A percentile compares a stretch with the other conserved stretches of the same genome.
phyloP scores from a whole-genome alignment of 1,140 invertebrate genomes.

The Helicoverpa armigera region DNA sequence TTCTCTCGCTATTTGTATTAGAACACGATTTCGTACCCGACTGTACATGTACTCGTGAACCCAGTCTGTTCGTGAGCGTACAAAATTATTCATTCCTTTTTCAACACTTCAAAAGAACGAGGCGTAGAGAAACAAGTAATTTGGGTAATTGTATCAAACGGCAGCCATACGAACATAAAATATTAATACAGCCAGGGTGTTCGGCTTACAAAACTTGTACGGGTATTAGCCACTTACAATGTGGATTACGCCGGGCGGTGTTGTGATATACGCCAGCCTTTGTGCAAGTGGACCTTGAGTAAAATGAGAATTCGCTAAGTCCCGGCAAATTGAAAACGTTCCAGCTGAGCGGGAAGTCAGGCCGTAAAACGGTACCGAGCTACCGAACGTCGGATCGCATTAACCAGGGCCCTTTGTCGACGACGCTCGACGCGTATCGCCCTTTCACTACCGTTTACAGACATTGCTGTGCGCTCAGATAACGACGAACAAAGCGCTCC shows the following conservation, averaged over 20 bases:
- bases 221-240: slow-evolving; percentile 53
- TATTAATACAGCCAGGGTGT: slow-evolving; percentile 42
- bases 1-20: slow-evolving; percentile 24
- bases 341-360: slow-evolving; percentile 53
- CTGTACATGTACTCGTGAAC: not conserved
- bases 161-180: slow-evolving; percentile 41
- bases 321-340: slow-evolving; percentile 66
- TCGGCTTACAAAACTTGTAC: slow-evolving; percentile 43
- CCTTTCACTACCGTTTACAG: slow-evolving; percentile 60
- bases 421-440: slow-evolving; percentile 49
- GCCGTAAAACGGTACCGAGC: slow-evolving; percentile 47
- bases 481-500: slow-evolving; percentile 69
- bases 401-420: slow-evolving; percentile 50
- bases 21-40: slow-evolving; percentile 29
- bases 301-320: slow-evolving; percentile 65
- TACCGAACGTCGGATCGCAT: slow-evolving; percentile 51
- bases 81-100: slow-evolving; percentile 16
- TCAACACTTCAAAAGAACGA: slow-evolving; percentile 19
- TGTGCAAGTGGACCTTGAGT: slow-evolving; percentile 62
- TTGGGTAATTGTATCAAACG: slow-evolving; percentile 37
- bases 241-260: slow-evolving; percentile 48
- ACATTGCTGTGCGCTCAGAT: slow-evolving; percentile 67
- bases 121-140: slow-evolving; percentile 26
- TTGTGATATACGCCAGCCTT: slow-evolving; percentile 62
- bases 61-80: not conserved